Conservation (phyloP, 2,888 invertebrate species). For the Aphelenchoides bicaudatus region DNA sequence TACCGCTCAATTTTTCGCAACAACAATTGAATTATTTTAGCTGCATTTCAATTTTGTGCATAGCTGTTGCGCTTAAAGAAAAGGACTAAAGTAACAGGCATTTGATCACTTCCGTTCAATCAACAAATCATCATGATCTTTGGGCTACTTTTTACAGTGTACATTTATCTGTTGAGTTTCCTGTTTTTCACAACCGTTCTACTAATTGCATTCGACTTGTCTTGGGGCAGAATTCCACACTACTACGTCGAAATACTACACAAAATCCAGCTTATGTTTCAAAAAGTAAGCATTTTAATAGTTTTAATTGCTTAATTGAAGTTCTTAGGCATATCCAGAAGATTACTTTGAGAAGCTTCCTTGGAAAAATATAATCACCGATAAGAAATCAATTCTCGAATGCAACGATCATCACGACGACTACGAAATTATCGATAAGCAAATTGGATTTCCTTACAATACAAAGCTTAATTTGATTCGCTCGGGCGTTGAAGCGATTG, state of each 20-base stretch:
- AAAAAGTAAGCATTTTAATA: neutral
- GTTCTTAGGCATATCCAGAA: constrained; percentile 4
- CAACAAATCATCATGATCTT: neutral
- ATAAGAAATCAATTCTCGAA: constrained; percentile 1
- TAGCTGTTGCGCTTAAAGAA: no score
- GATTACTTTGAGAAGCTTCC: constrained; percentile 8
- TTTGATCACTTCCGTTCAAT: no score
- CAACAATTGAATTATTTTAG: no score
- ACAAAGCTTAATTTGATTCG: constrained; percentile 22
- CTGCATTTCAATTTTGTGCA: no score
- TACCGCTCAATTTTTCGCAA: no score
- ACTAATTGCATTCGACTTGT: neutral
- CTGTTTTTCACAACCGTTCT: neutral
- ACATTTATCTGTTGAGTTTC: neutral
- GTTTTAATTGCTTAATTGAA: constrained; percentile 13
- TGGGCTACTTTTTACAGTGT: neutral
- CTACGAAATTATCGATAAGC: constrained; percentile 29
- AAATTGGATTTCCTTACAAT: no score
- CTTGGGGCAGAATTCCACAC: constrained; percentile 41
- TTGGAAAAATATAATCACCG: constrained; percentile 9
- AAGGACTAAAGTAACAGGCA: no score
- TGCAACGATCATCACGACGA: constrained; percentile 13
- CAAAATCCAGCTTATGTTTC: neutral
- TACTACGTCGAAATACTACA: constrained; percentile 31
- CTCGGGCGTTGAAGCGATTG: constrained; percentile 26